These are phyloP conservation scores for Diplolepis rosae DNA, from an alignment of 2,888 invertebrate genomes.

Conservation along the genomic window DNA sequence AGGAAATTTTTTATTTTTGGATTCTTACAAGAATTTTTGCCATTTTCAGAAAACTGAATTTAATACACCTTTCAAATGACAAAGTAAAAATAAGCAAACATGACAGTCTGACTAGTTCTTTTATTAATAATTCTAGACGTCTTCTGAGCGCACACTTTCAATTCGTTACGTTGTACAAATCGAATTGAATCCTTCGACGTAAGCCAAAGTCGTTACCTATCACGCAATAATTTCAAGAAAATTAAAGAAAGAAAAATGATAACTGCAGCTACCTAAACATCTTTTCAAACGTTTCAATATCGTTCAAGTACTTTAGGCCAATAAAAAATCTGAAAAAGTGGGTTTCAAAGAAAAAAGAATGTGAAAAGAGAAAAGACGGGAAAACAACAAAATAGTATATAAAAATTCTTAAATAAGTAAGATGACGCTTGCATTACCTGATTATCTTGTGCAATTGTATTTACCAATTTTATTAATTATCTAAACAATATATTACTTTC, in stretches of 20 bases:
- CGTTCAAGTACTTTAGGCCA: too few relatives aligned
- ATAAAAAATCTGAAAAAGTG: too few relatives aligned
- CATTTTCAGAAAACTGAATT: neutral
- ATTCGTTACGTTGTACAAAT: conserved; percentile 47
- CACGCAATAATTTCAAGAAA: neutral
- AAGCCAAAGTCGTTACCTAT: neutral
- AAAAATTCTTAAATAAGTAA: conserved; percentile 31
- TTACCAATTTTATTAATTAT: conserved; percentile 40
- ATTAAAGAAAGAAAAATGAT: too few relatives aligned
- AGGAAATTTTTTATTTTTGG: conserved; percentile 3
- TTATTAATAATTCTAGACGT: conserved; percentile 35
- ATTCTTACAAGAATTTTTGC: conserved; percentile 2
- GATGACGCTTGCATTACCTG: conserved; percentile 51
- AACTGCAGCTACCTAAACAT: too few relatives aligned
- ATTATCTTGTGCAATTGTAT: conserved; percentile 54
- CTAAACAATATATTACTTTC: conserved; percentile 28
- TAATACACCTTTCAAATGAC: neutral
- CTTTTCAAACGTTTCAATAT: too few relatives aligned
- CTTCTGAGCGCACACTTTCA: conserved; percentile 57
- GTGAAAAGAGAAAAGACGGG: conserved; percentile 29
- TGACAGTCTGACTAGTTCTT: conserved; percentile 27
- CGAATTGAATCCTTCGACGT: conserved; percentile 45
- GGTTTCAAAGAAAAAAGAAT: neutral
- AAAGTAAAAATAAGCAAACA: conserved; percentile 18
- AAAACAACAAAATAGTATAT: conserved; percentile 14